These are phyloP conservation scores for Pteruthius melanotis DNA, from an alignment of 2,113 vertebrate species.

Conservation along the genomic window DNA sequence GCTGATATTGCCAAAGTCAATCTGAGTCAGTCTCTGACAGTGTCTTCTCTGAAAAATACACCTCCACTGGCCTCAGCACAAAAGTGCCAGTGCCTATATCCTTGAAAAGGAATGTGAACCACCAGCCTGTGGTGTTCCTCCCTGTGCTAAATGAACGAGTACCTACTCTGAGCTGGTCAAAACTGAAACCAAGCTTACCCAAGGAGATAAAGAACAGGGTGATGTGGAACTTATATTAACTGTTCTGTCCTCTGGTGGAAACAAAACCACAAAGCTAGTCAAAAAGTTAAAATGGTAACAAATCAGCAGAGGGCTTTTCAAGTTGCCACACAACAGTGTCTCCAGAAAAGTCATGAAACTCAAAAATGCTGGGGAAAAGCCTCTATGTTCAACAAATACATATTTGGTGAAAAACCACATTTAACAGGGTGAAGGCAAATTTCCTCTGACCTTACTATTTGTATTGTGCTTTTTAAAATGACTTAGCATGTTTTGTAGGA, in stretches of 20 bases:
- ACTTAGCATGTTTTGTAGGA: not conserved
- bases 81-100: too few species aligned
- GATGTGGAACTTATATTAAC: not conserved
- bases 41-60: too few species aligned
- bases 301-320: not conserved
- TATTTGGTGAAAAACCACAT: rapidly evolving
- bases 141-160: too few species aligned
- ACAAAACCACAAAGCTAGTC: not conserved
- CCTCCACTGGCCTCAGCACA: too few species aligned
- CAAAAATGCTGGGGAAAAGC: not conserved
- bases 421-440: not conserved
- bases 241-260: not conserved
- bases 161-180: not conserved
- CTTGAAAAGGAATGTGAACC: too few species aligned
- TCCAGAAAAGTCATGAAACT: not conserved
- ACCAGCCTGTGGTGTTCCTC: too few species aligned
- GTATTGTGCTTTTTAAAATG: not conserved
- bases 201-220: not conserved
- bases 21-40: too few species aligned
- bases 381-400: not conserved
- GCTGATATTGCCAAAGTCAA: too few species aligned
- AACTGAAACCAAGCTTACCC: not conserved
- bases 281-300: not conserved
- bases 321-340: not conserved
- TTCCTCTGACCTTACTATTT: not conserved